A percentile compares a stretch with the other conserved stretches of the same genome.
phyloP scores from a whole-genome alignment of 2,113 vertebrate genomes.

The Calyptommatus sinebrachiatus region DNA sequence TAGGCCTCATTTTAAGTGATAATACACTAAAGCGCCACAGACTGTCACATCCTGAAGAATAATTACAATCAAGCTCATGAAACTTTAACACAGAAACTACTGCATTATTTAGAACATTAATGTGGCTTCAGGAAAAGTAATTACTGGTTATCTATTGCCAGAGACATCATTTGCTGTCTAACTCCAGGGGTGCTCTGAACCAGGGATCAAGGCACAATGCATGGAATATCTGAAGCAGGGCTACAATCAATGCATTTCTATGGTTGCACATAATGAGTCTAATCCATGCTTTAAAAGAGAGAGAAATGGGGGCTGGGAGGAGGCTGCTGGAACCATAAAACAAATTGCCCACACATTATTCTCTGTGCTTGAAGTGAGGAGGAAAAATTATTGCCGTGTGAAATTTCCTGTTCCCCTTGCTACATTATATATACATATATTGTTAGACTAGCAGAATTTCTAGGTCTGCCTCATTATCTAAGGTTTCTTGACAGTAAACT shows the following conservation, averaged over 20 bases:
- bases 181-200: constrained; percentile 39
- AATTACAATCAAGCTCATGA: constrained; percentile 56
- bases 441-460: constrained; percentile 29
- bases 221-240: constrained; percentile 49
- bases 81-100: constrained; percentile 59
- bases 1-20: constrained; percentile 20
- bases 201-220: constrained; percentile 28
- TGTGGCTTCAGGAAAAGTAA: constrained; percentile 53
- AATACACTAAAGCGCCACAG: background rate
- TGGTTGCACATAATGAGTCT: constrained; percentile 2
- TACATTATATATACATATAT: constrained; percentile 18
- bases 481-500: background rate
- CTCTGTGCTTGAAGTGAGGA: constrained; percentile 32
- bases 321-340: background rate
- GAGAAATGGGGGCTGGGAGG: background rate
- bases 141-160: constrained; percentile 53
- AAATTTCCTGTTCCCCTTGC: background rate
- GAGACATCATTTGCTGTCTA: constrained; percentile 38
- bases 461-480: constrained; percentile 22
- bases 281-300: background rate
- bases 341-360: background rate
- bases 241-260: constrained; percentile 46
- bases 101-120: constrained; percentile 59
- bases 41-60: constrained; percentile 51
- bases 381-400: constrained; percentile 17